Base-by-base conservation (phyloP, 2,113 vertebrate species). In the Oreochromis spilurus region DNA sequence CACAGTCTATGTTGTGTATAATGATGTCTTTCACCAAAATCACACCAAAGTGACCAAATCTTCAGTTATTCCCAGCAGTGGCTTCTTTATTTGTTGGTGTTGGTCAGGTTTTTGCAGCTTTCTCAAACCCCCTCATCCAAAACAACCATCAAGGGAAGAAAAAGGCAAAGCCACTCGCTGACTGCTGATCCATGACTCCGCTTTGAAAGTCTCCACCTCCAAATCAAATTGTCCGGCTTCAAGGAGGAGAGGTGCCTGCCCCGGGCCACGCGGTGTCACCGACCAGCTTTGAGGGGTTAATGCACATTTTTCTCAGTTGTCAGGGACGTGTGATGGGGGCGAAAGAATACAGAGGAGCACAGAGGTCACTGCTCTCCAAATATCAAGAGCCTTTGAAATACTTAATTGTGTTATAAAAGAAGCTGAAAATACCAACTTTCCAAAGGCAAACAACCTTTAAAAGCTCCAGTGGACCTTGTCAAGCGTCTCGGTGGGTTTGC, bases 161-260 rank as follows among this genome's bases (percentile, higher is more conserved):
- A 82, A 87, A 67, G 93, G 88, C 84, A 90, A 93, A 84, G 65
- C 45, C 58, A 52, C 77, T 90, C 87, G 29, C 84, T 93, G 94
- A 94, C 93, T 94, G 57, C 88, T 95, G 94, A 95, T 94, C 93
- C 88, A 34, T 93, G 89, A 93, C 92, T 90, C 91, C 81, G 94
- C 95, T 96, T 96, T 95, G 86, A 95, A 95, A 95, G 86, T 54
- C 84, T 86, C 80, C 4, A 29, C 83, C 77, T 90, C 85, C 86
- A 93, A 93, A 94, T 93, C 90, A 93, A 94, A 94, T 91, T 93
- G 84, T 92, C 86, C 87, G 9, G 90, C 90, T 92, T 92, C 83
- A 88, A 91, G 88, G 90, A 83, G 50, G 62, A 40, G 89, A 87
- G 87, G 91, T 89, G 91, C 80, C 60, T 85, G 93, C 92, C 95